Conservation (phyloP, 2,888 invertebrate species). For the Drosophila mettleri region DNA sequence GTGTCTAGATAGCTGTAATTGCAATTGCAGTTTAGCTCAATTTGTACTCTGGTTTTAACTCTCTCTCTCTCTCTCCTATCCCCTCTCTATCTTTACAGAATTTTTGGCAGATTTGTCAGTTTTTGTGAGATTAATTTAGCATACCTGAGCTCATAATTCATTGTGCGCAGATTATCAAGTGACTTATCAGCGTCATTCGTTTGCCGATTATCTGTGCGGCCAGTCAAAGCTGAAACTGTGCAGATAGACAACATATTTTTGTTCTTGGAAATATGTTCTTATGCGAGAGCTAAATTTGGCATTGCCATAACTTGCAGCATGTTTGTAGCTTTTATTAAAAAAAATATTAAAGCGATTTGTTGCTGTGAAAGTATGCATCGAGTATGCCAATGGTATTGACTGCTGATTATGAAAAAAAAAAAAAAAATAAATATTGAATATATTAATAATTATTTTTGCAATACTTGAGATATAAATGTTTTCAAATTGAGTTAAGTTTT, state of each 20-base stretch:
- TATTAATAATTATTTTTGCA: too few species aligned
- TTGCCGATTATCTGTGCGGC: not conserved
- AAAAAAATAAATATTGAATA: too few species aligned
- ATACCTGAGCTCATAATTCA: not conserved
- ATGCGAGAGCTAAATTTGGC: not conserved
- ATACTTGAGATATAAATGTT: too few species aligned
- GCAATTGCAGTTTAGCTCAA: slow-evolving; percentile 37
- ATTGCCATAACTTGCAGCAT: not conserved
- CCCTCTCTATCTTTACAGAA: not conserved
- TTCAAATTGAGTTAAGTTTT: too few species aligned
- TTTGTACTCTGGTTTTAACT: slow-evolving; percentile 2
- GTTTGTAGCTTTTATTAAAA: not conserved
- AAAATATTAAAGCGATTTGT: not conserved
- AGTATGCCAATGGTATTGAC: not conserved
- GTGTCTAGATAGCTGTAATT: slow-evolving; percentile 10
- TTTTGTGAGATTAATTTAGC: slow-evolving; percentile 4
- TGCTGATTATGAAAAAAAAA: too few species aligned
- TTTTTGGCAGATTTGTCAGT: not conserved
- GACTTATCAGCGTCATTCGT: slow-evolving; percentile 6
- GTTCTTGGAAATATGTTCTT: not conserved
- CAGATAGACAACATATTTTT: not conserved
- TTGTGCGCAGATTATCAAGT: slow-evolving; percentile 4
- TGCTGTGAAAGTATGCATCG: not conserved
- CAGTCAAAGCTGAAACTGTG: not conserved
- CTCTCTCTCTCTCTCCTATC: not conserved